phyloP scores from a whole-genome alignment of 1,140 invertebrate species.

The Rhyacophila brunnea region DNA sequence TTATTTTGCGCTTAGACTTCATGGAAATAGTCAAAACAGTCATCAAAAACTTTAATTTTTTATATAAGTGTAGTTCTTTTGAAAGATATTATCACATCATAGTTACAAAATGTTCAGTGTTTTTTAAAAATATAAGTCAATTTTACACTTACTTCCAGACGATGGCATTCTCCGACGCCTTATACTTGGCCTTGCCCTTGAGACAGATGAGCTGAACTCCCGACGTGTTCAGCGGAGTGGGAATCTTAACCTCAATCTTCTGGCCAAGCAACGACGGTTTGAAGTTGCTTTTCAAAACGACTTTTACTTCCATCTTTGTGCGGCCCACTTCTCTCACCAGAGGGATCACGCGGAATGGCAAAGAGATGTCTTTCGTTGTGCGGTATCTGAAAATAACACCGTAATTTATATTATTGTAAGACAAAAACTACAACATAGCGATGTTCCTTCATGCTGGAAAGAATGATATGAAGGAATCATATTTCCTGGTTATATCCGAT shows the following conservation, averaged over 20 bases:
- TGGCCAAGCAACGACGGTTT: constrained; percentile 97
- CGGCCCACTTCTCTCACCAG: constrained; percentile 96
- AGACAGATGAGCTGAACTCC: constrained; percentile 98
- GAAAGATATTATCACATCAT: no score
- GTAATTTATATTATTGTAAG: no score
- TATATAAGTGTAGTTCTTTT: no score
- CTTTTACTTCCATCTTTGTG: constrained; percentile 99
- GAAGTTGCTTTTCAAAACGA: constrained; percentile 99
- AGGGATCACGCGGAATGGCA: constrained; percentile 99
- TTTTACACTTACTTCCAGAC: constrained; percentile 94
- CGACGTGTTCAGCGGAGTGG: constrained; percentile 97
- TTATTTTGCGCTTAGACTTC: no score
- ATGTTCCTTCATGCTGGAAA: no score
- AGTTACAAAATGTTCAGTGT: no score
- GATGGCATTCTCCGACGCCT: constrained; percentile 99
- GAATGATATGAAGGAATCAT: no score
- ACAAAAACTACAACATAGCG: no score
- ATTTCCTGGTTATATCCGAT: no score
- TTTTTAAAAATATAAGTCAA: no score
- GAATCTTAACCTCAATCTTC: constrained; percentile 99
- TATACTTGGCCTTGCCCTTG: constrained; percentile 99
- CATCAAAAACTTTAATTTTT: no score
- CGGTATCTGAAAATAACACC: constrained; percentile 79
- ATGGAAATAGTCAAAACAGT: no score
- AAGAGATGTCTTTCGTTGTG: constrained; percentile 99